A percentile compares a stretch with the other conserved stretches of the same genome.
phyloP scores from a whole-genome alignment of 2,888 invertebrate genomes.

The Cantharis rufa region DNA sequence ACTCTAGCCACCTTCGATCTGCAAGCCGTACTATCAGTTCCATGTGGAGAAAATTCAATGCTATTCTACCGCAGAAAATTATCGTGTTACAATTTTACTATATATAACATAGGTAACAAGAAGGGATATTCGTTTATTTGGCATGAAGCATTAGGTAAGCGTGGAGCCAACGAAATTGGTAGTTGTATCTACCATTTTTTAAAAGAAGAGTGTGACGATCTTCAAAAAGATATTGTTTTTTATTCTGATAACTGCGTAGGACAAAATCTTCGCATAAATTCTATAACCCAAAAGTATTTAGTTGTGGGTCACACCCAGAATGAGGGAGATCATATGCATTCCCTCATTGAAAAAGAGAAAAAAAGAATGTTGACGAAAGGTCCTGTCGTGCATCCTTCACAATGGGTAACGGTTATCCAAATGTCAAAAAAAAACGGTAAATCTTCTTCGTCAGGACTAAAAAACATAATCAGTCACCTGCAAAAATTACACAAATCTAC shows the following conservation, averaged over 20 bases:
- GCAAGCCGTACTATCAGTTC: too few species aligned
- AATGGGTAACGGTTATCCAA: neutral
- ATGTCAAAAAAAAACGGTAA: neutral
- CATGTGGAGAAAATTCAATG: conserved; percentile 41
- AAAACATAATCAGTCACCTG: too few species aligned
- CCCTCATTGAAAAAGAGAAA: neutral
- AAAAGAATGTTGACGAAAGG: too few species aligned
- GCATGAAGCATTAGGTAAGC: conserved; percentile 42
- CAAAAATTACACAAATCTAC: too few species aligned
- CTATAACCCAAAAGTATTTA: conserved; percentile 2
- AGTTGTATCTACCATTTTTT: conserved; percentile 41
- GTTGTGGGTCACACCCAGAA: conserved; percentile 3
- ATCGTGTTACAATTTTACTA: conserved; percentile 41
- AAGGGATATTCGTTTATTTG: conserved; percentile 38
- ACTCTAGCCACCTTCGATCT: conserved; percentile 18
- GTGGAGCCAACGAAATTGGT: conserved; percentile 37
- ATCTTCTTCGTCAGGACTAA: neutral
- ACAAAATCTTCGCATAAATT: neutral
- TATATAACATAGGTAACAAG: conserved; percentile 38
- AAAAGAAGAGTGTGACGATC: conserved; percentile 10
- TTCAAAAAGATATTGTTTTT: conserved; percentile 35
- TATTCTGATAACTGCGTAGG: conserved; percentile 22
- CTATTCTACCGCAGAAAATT: conserved; percentile 44
- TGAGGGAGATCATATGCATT: too few species aligned
- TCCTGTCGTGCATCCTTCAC: neutral